Percentiles rank a stretch among this genome's conserved stretches.
These are phyloP conservation scores for Sorex fumeus DNA, from an alignment of 2,113 vertebrate species.

Conservation along the genomic window DNA sequence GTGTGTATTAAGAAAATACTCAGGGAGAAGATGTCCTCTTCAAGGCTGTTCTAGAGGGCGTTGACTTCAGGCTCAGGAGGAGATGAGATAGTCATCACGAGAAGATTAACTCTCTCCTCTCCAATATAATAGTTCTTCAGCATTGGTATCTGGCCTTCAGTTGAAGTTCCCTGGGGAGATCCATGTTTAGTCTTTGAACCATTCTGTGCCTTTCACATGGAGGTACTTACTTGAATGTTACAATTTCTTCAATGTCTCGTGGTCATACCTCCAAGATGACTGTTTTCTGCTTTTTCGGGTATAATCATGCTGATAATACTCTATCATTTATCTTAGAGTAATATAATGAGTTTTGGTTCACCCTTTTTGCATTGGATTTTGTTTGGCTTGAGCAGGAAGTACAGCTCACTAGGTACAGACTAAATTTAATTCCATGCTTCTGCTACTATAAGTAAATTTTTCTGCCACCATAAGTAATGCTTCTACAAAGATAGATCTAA, in stretches of 20 bases:
- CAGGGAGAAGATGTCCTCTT: neutral
- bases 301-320: neutral
- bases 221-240: neutral
- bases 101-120: slow-evolving; percentile 11
- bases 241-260: neutral
- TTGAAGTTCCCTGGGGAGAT: neutral
- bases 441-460: neutral
- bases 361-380: neutral
- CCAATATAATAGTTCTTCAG: neutral
- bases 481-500: neutral
- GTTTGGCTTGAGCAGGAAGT: neutral
- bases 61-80: neutral
- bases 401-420: neutral
- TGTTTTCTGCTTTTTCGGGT: neutral
- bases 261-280: neutral
- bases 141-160: neutral
- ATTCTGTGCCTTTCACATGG: neutral
- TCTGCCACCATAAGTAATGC: neutral
- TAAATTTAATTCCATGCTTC: neutral
- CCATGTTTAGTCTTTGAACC: neutral
- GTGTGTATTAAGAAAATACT: slow-evolving; percentile 58
- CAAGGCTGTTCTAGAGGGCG: neutral
- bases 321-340: neutral
- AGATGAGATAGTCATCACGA: neutral
- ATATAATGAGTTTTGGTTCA: neutral